Conservation (phyloP, 2,113 vertebrate genomes). For the Sakesphorus luctuosus region DNA sequence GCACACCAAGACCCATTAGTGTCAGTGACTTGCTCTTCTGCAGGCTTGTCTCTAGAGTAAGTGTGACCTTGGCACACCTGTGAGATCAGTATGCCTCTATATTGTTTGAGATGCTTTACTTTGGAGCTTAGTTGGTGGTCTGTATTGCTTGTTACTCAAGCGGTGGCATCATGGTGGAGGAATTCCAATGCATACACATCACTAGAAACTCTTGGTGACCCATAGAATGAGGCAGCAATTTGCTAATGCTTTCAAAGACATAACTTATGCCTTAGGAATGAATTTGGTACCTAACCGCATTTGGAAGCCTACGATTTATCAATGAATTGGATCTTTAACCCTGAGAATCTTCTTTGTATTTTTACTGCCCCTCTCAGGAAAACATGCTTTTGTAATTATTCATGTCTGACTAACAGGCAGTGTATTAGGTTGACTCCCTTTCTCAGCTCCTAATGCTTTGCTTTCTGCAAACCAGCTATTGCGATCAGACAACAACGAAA, state of each 20-base stretch:
- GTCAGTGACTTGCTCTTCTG: not conserved
- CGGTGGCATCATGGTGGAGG: not conserved
- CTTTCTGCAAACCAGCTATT: not conserved
- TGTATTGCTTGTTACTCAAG: not conserved
- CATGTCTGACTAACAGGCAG: not conserved
- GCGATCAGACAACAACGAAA: not conserved
- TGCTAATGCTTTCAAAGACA: not conserved
- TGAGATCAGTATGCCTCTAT: accelerated
- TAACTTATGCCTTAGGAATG: not conserved
- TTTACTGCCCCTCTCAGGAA: not conserved
- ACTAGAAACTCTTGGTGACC: not conserved
- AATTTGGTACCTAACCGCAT: not conserved
- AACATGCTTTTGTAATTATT: not conserved
- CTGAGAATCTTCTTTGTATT: not conserved
- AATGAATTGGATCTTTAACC: not conserved
- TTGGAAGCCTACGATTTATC: not conserved
- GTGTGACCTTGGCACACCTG: not conserved
- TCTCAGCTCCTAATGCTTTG: not conserved
- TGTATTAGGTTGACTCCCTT: not conserved
- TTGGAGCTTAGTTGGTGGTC: not conserved
- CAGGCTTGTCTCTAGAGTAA: not conserved
- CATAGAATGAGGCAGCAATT: not conserved
- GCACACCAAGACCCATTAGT: no score
- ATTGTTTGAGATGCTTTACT: not conserved
- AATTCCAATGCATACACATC: accelerated